These are phyloP conservation scores for Brenthis ino DNA, from an alignment of 2,888 invertebrate genomes.

Conservation along the genomic window DNA sequence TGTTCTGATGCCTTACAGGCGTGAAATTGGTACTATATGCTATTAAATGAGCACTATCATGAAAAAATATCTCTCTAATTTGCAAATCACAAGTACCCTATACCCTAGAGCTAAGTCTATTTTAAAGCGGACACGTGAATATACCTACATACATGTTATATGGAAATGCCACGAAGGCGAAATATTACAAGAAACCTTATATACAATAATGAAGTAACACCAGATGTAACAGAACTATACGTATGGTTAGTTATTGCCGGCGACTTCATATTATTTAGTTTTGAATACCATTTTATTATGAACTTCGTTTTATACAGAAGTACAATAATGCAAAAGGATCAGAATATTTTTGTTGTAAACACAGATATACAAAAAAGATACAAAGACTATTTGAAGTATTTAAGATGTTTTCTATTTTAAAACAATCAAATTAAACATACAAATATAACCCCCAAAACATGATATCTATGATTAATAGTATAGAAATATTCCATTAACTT, in stretches of 20 bases:
- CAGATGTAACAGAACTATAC: slow-evolving; percentile 25
- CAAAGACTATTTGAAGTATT: too few relatives aligned
- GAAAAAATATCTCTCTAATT: slow-evolving; percentile 77
- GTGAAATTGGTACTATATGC: slow-evolving; percentile 38
- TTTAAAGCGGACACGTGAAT: slow-evolving; percentile 44
- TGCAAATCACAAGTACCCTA: slow-evolving; percentile 70
- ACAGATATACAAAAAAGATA: not conserved
- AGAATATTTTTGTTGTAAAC: not conserved
- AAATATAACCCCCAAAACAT: slow-evolving; percentile 2
- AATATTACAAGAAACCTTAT: slow-evolving; percentile 40
- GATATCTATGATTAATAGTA: slow-evolving; percentile 13
- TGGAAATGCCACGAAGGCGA: slow-evolving; percentile 24
- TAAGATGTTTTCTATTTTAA: not conserved
- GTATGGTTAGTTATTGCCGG: slow-evolving; percentile 3
- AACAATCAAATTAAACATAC: not conserved
- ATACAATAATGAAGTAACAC: slow-evolving; percentile 39
- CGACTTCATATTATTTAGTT: not conserved
- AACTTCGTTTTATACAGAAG: too few relatives aligned
- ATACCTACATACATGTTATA: slow-evolving; percentile 27
- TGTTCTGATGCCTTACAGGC: slow-evolving; percentile 35
- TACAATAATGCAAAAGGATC: not conserved
- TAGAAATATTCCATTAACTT: not conserved
- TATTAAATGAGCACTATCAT: slow-evolving; percentile 66
- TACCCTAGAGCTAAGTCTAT: slow-evolving; percentile 63
- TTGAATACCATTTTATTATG: not conserved